phyloP scores from a whole-genome alignment of 2,888 invertebrate genomes.

The Baronia brevicornis region DNA sequence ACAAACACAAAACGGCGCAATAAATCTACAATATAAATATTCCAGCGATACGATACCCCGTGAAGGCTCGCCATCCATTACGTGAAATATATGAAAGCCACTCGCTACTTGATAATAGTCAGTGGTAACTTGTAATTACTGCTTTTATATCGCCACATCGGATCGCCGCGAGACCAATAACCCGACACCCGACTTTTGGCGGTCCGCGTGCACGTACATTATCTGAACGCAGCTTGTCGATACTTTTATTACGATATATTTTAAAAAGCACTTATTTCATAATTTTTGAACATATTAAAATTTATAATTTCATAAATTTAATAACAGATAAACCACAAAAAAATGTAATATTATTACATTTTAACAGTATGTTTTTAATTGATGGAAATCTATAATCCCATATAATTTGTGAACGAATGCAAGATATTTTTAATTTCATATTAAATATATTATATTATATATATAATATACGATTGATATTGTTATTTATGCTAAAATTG shows the following conservation, averaged over 20 bases:
- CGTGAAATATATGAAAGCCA: constrained; percentile 71
- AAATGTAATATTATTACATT: too few relatives aligned
- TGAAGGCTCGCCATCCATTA: constrained; percentile 60
- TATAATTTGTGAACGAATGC: too few relatives aligned
- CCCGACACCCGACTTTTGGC: constrained; percentile 52
- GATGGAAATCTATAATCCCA: too few relatives aligned
- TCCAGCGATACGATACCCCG: constrained; percentile 45
- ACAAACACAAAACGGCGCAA: constrained; percentile 33
- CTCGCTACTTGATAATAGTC: constrained; percentile 70
- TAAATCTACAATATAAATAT: constrained; percentile 73
- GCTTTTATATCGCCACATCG: constrained; percentile 50
- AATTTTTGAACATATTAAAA: too few relatives aligned
- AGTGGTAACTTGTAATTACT: constrained; percentile 66
- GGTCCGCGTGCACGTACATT: constrained; percentile 28
- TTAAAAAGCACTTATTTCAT: neutral
- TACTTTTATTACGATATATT: constrained; percentile 4
- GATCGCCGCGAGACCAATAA: constrained; percentile 40
- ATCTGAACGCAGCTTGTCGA: constrained; percentile 19
- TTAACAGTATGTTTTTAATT: too few relatives aligned
- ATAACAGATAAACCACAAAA: too few relatives aligned
- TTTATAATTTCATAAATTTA: too few relatives aligned
- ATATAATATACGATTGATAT: too few relatives aligned
- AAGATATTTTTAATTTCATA: too few relatives aligned
- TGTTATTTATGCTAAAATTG: too few relatives aligned
- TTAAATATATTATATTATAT: too few relatives aligned